Evolutionary conservation across 2,888 invertebrate species (phyloP).

Genomic region (Habroteleia sp.): DNA sequence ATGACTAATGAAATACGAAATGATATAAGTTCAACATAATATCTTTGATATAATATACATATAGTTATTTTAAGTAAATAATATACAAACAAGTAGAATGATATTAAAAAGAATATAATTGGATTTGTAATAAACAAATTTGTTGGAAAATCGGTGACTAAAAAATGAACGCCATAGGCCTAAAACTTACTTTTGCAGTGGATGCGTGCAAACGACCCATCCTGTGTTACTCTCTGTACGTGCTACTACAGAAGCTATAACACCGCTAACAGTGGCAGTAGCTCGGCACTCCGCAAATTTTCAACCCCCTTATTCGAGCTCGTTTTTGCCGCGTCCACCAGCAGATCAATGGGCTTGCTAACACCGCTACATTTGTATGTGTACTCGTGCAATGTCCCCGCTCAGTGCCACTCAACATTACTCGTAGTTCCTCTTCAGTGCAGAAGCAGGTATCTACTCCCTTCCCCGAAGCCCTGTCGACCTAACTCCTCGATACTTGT

Average conservation of each 20-base stretch:
- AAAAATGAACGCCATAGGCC: too few species aligned
- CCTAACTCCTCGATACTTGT: conserved; percentile 63
- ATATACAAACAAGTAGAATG: too few species aligned
- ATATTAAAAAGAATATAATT: too few species aligned
- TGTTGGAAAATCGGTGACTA: too few species aligned
- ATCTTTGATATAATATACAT: too few species aligned
- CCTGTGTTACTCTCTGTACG: conserved; percentile 45
- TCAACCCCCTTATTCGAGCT: conserved; percentile 66
- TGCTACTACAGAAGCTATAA: conserved; percentile 56
- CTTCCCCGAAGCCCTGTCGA: conserved; percentile 50
- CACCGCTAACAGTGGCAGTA: conserved; percentile 61
- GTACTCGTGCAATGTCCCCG: conserved; percentile 71
- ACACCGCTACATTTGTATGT: conserved; percentile 77
- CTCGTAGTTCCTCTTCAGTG: conserved; percentile 48
- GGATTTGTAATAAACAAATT: too few species aligned
- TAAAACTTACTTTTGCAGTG: conserved; percentile 25
- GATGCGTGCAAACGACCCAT: conserved; percentile 46
- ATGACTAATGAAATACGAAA: too few species aligned
- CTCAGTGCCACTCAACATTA: conserved; percentile 51
- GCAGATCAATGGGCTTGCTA: conserved; percentile 81
- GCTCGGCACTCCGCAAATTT: conserved; percentile 66
- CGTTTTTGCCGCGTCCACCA: conserved; percentile 75
- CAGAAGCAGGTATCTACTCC: conserved; percentile 60
- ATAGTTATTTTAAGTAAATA: too few species aligned
- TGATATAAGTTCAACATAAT: too few species aligned